phyloP scores from a whole-genome alignment of 1,140 invertebrate genomes.

The Drosophila ercepeae region DNA sequence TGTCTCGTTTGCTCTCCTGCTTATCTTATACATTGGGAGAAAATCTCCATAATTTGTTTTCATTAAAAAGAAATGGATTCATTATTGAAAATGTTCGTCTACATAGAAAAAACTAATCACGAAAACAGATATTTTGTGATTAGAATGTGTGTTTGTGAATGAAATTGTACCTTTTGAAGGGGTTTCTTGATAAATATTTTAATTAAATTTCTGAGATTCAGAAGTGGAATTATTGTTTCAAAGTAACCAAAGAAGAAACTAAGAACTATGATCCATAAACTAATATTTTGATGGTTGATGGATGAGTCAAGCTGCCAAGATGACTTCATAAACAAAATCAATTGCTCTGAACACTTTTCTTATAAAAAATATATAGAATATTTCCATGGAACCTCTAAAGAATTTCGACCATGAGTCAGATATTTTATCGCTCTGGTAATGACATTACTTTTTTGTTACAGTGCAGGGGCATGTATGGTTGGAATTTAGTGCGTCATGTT shows the following conservation, averaged over 20 bases:
- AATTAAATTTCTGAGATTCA: too few species aligned
- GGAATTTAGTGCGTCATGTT: conserved; percentile 77
- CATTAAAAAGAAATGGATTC: too few species aligned
- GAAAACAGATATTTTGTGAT: too few species aligned
- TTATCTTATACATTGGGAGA: conserved; percentile 19
- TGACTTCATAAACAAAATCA: conserved; percentile 20
- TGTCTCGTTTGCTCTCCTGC: conserved; percentile 39
- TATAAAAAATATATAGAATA: not conserved
- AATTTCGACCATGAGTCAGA: conserved; percentile 3
- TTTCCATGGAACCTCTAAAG: not conserved
- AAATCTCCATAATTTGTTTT: not conserved
- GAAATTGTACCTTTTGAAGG: too few species aligned
- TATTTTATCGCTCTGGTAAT: not conserved
- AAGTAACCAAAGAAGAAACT: not conserved
- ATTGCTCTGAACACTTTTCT: not conserved
- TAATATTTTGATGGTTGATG: conserved; percentile 7
- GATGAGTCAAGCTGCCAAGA: conserved; percentile 24
- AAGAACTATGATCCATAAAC: not conserved
- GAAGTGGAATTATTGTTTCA: too few species aligned
- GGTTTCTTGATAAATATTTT: too few species aligned
- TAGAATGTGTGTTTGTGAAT: too few species aligned
- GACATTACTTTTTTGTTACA: not conserved
- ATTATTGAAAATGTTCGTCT: too few species aligned
- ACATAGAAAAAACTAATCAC: too few species aligned
- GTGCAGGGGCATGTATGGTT: conserved; percentile 18